Evolutionary conservation across 2,797 vertebrate species (phyloP), one percentile per base, ranked within the genome.

Genomic region (Rhinatrema bivittatum): DNA sequence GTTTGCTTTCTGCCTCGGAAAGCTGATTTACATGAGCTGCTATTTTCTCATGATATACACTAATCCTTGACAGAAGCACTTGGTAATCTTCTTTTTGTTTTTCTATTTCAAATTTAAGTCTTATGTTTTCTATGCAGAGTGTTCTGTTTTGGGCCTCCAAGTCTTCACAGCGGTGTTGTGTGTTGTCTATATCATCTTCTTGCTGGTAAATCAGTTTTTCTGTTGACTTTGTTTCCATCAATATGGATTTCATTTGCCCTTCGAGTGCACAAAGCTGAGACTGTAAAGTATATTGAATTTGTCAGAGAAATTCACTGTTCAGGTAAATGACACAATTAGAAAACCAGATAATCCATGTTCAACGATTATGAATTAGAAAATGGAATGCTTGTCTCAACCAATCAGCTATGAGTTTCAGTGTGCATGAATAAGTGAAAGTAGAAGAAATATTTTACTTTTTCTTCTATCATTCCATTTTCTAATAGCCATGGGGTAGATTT

Each of bases 11-110:
- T 43, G 27, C 21, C 9, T 72, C 63, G 39, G 15, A 37, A 37
- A 72, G 59, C 3, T 32, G 28, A 29, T 49, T 35, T 60, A 74
- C 81, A 50, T 79, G 62, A 40, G 26, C 19, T 36, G 69, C 67
- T 49, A 86, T 84, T 73, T 77, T 87, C 50, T 59, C 43, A 32
- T 56, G 53, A 56, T 86, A 87, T 20, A 43, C 50, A 46, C 70
- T 70, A 60, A 86, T 76, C 72, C 58, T 75, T 49, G 43, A 43
- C 48, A 65, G 19, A 10, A 34, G 40, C 5, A 53, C 29, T 31
- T 74, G 54, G 58, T 74, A 78, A 19, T 78, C 62, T 59, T 81
- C 78, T 50, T 78, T 61, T 11, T 60, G 10, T 46, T n/a, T 16
- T 72, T 78, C 75, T 49, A 50, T 31, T 20, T 76, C 63, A 46